Conservation (phyloP, 2,113 vertebrate genomes). For the Arothron firmamentum region DNA sequence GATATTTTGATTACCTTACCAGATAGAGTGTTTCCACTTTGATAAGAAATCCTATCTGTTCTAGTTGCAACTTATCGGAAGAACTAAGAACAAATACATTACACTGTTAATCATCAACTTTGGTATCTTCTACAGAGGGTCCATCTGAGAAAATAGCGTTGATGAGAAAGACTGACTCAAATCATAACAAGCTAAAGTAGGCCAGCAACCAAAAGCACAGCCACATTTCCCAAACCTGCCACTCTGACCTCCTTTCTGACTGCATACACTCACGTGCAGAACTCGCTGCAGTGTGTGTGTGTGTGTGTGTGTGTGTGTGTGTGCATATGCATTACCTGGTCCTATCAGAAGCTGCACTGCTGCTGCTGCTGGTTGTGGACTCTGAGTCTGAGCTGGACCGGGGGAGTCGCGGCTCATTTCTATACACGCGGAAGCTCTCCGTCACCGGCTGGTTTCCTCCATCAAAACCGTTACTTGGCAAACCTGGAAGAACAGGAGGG, state of each 20-base stretch:
- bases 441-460: slow-evolving; percentile 90
- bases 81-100: background rate
- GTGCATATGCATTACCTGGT: slow-evolving; percentile 80
- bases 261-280: background rate
- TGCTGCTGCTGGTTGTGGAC: slow-evolving; percentile 96
- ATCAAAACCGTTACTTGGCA: slow-evolving; percentile 94
- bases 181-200: too few species aligned
- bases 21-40: too few species aligned
- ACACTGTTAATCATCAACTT: background rate
- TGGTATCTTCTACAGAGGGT: background rate
- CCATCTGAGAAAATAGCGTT: background rate
- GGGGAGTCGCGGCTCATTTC: slow-evolving; percentile 90
- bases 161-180: too few species aligned
- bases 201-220: too few species aligned
- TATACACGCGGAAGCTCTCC: slow-evolving; percentile 96
- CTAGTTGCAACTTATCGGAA: background rate
- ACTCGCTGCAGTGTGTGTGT: background rate
- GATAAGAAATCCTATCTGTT: too few species aligned
- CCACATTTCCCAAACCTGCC: too few species aligned
- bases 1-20: too few species aligned
- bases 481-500: slow-evolving; percentile 66
- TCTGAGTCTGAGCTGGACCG: slow-evolving; percentile 96
- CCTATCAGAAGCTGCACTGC: slow-evolving; percentile 93
- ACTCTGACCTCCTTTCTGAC: too few species aligned
- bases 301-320: background rate